Evolutionary conservation across 2,888 invertebrate species (phyloP).

Genomic region (Lycophotia porphyrea): DNA sequence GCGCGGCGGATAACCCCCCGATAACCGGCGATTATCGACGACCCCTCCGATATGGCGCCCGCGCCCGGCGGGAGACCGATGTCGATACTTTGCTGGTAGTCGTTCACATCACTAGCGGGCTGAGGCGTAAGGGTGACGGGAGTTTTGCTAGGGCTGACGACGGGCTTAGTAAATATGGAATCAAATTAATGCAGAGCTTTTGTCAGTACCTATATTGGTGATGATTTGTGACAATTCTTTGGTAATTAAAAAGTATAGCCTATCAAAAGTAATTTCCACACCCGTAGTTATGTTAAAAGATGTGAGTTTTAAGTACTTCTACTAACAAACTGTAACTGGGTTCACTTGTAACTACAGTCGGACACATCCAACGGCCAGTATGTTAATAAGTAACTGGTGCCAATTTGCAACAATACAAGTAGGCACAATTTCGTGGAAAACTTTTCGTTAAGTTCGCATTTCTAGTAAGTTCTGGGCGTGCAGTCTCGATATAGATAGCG

Average conservation of each 20-base stretch:
- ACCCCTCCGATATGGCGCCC: slow-evolving; percentile 53
- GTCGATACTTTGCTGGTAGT: slow-evolving; percentile 54
- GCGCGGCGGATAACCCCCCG: slow-evolving; percentile 68
- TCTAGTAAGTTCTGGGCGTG: slow-evolving; percentile 12
- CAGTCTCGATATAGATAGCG: too few relatives aligned
- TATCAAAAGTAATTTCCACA: background rate
- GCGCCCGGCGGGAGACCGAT: slow-evolving; percentile 13
- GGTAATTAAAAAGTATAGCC: background rate
- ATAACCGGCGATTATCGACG: slow-evolving; percentile 69
- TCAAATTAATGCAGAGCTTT: too few relatives aligned
- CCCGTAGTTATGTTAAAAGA: background rate
- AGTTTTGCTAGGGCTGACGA: background rate
- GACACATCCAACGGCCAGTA: background rate
- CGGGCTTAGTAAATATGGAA: background rate
- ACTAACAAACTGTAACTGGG: background rate
- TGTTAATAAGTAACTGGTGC: background rate
- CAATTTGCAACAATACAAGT: too few relatives aligned
- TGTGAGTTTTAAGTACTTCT: background rate
- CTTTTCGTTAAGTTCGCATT: background rate
- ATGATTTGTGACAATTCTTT: background rate
- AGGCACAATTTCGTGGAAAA: background rate
- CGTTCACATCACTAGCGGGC: slow-evolving; percentile 55
- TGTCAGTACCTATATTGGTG: background rate
- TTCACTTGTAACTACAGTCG: background rate
- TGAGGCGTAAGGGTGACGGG: slow-evolving; percentile 1